Base-by-base conservation (phyloP, 1,140 invertebrate species). In the Neodiprion lecontei region DNA sequence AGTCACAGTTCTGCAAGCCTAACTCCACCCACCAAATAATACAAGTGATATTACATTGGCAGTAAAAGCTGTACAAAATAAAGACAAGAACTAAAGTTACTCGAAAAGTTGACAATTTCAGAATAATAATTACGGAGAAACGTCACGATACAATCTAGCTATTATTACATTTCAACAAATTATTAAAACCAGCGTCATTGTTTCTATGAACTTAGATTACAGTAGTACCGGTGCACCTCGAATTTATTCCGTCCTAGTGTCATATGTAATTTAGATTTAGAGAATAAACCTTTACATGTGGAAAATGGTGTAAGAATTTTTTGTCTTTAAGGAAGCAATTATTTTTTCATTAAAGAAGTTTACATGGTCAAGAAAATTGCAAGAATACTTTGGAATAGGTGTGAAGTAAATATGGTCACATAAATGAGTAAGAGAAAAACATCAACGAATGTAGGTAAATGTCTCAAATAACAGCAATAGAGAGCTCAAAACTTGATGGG, bases 1-100 rank as follows among this genome's bases (percentile, higher is more conserved):
- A 48, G 72, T 17, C 67, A 21, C 40, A 47, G 11, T 11, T 69
- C 76, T 75, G 61, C 49, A 71, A 72, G n/a, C 73, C 67, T 70
- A 70, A 74, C 70, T 69, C 72, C 72, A 75, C 69, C 74, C 74
- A 75, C 74, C 76, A 71, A 61, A 17, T 65, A 73, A 61, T 14
- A 61, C 28, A 40, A 40, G 28, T 3, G 48, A 23, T 73, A 74
- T 75, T 75, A 75, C 73, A 72, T 72, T 72, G 69, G 67, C 68
- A 76, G 75, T 78, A 76, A 78, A 78, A 76, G 76, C 74, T 74
- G 53, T 61, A 61, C n/a, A 61, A 61, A 61, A 61, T 61, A 12
- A 61, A 61, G 2, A 61, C 53, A 61, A 61, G 1, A 61, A 61
- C 53, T 61, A 40, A 40, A 40, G 11, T 11, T 61, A 11, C 53